phyloP scores from a whole-genome alignment of 1,140 invertebrate genomes.

The Tetranychus urticae region DNA sequence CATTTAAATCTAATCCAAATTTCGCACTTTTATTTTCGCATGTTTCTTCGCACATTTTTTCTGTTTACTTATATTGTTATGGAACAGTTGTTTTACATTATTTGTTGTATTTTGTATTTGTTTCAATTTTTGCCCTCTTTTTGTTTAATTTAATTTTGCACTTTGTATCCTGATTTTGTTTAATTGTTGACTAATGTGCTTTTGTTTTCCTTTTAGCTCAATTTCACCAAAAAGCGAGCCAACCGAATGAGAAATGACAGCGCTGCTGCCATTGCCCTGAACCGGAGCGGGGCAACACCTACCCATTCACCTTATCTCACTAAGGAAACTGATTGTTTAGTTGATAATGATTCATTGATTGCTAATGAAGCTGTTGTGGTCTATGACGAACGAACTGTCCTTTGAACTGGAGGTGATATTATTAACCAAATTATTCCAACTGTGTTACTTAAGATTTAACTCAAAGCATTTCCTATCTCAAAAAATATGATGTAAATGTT shows the following conservation, averaged over 20 bases:
- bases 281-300: conserved; percentile 23
- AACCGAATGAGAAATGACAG: conserved; percentile 42
- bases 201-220: conserved; percentile 14
- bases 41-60: no score
- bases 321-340: conserved; percentile 20
- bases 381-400: conserved; percentile 41
- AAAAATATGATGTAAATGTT: no score
- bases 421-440: no score
- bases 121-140: no score
- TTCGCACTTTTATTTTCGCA: no score
- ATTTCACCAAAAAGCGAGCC: conserved; percentile 15
- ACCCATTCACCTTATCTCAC: neutral
- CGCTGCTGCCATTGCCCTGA: conserved; percentile 43
- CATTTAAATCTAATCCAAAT: neutral
- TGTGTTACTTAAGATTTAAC: no score
- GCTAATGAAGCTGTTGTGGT: conserved; percentile 35
- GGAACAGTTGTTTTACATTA: no score
- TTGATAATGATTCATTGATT: conserved; percentile 23
- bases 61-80: no score
- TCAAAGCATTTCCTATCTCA: no score
- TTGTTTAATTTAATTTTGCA: no score
- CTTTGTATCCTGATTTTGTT: no score
- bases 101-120: no score
- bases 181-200: neutral
- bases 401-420: conserved; percentile 18